Base-by-base conservation (phyloP, 2,888 invertebrate species). In the Monopis laevigella region DNA sequence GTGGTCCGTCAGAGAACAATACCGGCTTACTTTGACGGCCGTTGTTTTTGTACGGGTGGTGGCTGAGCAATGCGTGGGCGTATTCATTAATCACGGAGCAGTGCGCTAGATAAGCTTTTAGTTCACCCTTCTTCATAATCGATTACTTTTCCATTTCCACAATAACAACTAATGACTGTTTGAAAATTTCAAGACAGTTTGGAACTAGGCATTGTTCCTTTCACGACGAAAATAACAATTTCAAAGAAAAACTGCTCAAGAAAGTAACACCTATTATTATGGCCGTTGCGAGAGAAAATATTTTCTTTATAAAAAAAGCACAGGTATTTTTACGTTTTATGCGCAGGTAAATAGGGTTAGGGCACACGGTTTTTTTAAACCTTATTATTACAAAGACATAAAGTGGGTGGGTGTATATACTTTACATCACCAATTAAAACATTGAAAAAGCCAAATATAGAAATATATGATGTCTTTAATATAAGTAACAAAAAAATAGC, bases 11-110 rank as follows among this genome's bases (percentile, higher is more conserved):
- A 41, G 48, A 44, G 59, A 65, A 72, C 69, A 72, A 72, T 68
- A 50, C 48, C 53, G 49, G 55, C 59, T 57, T 59, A 58, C 52
- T 68, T 65, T 67, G 71, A 65, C 58, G 58, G 52, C 52, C 54
- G 58, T 56, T 63, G 64, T 70, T 71, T 73, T 74, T 73, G 70
- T 73, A 62, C 56, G 47, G 54, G 49, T 53, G 53, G 49, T 43
- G 14, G 39, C 14, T 46, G 45, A 54, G 51, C 56, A 49, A 61
- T 62, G 59, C 62, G 64, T 66, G 55, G 60, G 56, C 64, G 55
- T 61, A 61, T 66, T 64, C 73, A 75, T 77, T 77, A 73, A 75
- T 77, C 75, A 74, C 67, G 61, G 65, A 65, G 65, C 64, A 64
- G 58, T 62, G 59, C 55, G 58, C 62, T 61, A 61, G 65, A 65